Evolutionary conservation across 92 coral and sea anemone genomes (phyloP).

Genomic region (Porites divaricata): DNA sequence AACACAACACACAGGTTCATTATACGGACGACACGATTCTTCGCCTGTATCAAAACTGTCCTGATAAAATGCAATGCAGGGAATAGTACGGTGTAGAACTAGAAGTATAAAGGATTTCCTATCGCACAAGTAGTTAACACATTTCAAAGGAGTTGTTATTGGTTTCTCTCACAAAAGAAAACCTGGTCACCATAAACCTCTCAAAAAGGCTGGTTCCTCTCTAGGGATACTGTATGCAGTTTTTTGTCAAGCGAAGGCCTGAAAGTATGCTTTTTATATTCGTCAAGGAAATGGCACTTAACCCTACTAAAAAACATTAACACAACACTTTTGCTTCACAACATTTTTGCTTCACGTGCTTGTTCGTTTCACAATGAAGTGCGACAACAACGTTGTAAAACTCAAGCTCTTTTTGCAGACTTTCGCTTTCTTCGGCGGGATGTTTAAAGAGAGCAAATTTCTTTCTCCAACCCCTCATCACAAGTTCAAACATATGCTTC

Average conservation of each 20-base stretch:
- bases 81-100: too few species aligned
- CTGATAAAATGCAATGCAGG: too few species aligned
- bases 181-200: constrained; percentile 4
- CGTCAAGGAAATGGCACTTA: neutral
- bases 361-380: neutral
- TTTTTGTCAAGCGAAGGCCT: too few species aligned
- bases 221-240: neutral
- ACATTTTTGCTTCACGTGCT: neutral
- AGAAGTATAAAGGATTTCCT: too few species aligned
- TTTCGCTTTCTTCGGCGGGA: constrained; percentile 3
- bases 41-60: too few species aligned
- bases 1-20: too few species aligned
- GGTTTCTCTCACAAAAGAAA: too few species aligned
- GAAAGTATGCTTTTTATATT: too few species aligned
- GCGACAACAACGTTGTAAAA: neutral
- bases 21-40: too few species aligned
- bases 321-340: neutral
- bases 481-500: constrained; percentile 14
- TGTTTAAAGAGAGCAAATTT: neutral
- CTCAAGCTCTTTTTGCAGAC: neutral
- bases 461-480: neutral
- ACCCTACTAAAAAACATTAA: neutral
- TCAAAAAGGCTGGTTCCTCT: neutral
- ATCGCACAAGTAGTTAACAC: too few species aligned
- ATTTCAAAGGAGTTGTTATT: too few species aligned